Conservation (phyloP, 2,113 vertebrate genomes). For the chimpanzee (Pan troglodytes) region NHGRI_mPanTro3-v2.1_pri NC_072415.2:89587001-89587500, state of each 20-base stretch:
- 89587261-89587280: not conserved
- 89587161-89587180: not conserved
- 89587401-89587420: not conserved
- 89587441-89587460: no score
- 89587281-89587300: not conserved
- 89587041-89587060: not conserved
- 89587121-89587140: not conserved
- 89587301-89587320: not conserved
- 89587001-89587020: not conserved
- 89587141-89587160: not conserved
- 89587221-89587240: not conserved
- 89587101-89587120: not conserved
- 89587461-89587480: not conserved
- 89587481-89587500: not conserved
- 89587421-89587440: not conserved
- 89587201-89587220: not conserved
- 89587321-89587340: not conserved
- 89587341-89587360: not conserved
- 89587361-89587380: not conserved
- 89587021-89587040: not conserved
- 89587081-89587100: not conserved
- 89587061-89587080: not conserved
- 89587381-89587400: not conserved
- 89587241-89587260: not conserved
- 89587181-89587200: not conserved